Conservation (phyloP, 2,113 vertebrate species). For the Paradoxurus hermaphroditus region DNA sequence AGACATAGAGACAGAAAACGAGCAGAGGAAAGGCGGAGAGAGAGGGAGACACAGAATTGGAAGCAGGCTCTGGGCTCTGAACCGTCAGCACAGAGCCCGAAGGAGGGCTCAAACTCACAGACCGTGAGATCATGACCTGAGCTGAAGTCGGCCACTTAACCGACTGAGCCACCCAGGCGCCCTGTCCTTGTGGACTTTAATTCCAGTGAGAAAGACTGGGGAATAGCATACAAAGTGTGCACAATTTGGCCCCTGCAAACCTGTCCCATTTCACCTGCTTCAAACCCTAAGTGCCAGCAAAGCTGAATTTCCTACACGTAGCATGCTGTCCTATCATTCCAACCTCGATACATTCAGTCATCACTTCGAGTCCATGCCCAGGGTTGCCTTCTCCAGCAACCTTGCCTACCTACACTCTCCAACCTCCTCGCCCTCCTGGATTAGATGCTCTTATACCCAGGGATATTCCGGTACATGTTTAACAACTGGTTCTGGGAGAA, state of each 20-base stretch:
- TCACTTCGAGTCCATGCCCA: neutral
- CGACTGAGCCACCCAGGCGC: too few relatives aligned
- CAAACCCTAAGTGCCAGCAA: neutral
- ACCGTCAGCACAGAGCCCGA: too few relatives aligned
- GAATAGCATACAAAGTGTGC: neutral
- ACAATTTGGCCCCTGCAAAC: neutral
- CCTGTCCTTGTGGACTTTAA: too few relatives aligned
- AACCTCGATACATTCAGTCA: neutral
- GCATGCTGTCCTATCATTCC: fast-evolving
- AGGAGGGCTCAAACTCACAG: too few relatives aligned
- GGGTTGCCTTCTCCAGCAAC: neutral
- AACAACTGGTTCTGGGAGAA: neutral
- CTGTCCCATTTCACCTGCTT: neutral
- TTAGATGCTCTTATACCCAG: neutral
- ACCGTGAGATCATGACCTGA: too few relatives aligned
- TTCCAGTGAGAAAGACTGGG: neutral
- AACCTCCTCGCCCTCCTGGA: neutral
- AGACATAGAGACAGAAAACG: too few relatives aligned
- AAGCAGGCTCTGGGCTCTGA: too few relatives aligned
- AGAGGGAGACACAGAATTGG: too few relatives aligned
- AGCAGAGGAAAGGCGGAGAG: too few relatives aligned
- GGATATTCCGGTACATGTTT: neutral
- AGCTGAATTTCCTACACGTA: neutral
- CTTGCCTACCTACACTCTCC: neutral
- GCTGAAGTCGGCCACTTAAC: too few relatives aligned